A percentile compares a stretch with the other conserved stretches of the same genome.
These are phyloP conservation scores for Centropus unirufus DNA, from an alignment of 2,113 vertebrate species.

Conservation along the genomic window DNA sequence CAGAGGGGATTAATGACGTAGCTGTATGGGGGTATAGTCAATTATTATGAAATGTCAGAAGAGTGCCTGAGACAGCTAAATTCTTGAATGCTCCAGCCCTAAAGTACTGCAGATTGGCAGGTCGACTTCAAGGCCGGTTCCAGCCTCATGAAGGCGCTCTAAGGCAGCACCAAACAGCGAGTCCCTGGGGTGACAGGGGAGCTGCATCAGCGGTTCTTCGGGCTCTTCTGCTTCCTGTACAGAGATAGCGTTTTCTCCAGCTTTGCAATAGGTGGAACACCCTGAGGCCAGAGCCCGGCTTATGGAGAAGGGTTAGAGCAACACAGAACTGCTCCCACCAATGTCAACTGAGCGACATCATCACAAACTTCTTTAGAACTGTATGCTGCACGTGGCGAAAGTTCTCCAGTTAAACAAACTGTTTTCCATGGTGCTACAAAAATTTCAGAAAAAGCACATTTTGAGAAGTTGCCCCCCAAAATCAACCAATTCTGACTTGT, in stretches of 20 bases:
- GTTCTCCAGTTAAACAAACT: background rate
- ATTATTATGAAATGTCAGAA: background rate
- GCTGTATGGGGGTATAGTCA: background rate
- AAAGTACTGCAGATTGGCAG: background rate
- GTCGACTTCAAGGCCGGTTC: background rate
- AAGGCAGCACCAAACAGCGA: background rate
- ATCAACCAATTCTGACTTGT: background rate
- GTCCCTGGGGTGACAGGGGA: background rate
- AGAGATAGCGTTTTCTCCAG: background rate
- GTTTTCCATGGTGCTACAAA: background rate
- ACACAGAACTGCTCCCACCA: background rate
- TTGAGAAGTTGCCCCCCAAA: background rate
- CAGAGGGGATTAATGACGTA: background rate
- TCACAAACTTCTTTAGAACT: background rate
- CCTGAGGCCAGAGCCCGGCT: background rate
- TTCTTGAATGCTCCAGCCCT: background rate
- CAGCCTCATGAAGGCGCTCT: background rate
- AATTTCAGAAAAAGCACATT: background rate
- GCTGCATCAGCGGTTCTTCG: background rate
- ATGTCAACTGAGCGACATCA: background rate
- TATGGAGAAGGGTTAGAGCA: background rate
- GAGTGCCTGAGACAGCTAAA: background rate
- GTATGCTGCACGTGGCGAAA: background rate
- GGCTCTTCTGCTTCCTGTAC: background rate
- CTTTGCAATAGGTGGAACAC: background rate